Evolutionary conservation across 2,113 vertebrate genomes (phyloP), one percentile per base, ranked within the genome.

Genomic region (Coptodon bakossiorum): DNA sequence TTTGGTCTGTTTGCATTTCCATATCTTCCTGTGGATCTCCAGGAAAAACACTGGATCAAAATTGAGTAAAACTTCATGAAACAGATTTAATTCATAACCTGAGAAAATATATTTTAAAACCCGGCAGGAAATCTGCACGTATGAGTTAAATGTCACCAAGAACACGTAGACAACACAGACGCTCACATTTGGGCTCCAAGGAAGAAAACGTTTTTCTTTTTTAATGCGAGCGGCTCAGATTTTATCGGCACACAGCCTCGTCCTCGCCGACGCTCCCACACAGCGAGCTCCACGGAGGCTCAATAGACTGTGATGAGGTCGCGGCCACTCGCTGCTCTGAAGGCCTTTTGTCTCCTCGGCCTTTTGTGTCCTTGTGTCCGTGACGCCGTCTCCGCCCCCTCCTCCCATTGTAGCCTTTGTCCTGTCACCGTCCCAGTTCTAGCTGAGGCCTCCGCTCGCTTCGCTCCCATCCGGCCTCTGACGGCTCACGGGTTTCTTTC

Each of bases 331-430:
- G 43, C 84, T 34, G 48, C 84, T 91, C 56, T 85, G 81, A 83
- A 91, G 82, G 34, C 87, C 88, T 82, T 95, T 96, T 96, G 94
- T 96, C 84, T 85, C 84, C 79, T 87, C 27, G 24, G 53, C 85
- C 88, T 82, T 95, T 96, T 96, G 94, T 96, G 89, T 85, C 80
- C 79, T 86, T 85, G 86, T 90, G 63, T 53, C 45, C 59, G 40
- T 89, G 93, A 92, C 93, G 82, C 85, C 40, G 17, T 6, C 40
- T 83, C 89, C 82, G n/a, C 68, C 91, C 85, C 85, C 84, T 27
- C 13, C 12, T 63, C 76, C 83, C 89, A 91, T 94, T 95, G 92
- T 93, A n/a, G 84, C 81, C 84, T 87, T 95, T 95, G 93, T 95
- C 63, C 80, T 78, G 63, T 7, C 76, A 14, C 56, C 48, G 61